phyloP scores from a whole-genome alignment of 2,113 vertebrate genomes.

The Gadus chalcogrammus region DNA sequence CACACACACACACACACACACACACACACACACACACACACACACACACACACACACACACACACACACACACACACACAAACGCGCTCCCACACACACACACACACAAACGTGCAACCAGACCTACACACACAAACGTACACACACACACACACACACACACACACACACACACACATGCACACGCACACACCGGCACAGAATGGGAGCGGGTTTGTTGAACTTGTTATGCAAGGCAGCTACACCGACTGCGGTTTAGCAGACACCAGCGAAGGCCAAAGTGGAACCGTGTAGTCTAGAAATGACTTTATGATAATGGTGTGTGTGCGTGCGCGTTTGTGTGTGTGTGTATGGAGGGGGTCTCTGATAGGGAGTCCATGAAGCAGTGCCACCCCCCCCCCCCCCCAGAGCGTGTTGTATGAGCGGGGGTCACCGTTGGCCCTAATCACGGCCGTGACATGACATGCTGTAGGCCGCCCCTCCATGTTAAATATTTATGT shows the following conservation, averaged over 20 bases:
- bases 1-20: conserved; percentile 2
- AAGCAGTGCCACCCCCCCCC: conserved; percentile 58
- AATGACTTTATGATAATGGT: conserved; percentile 71
- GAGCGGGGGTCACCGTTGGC: conserved; percentile 72
- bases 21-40: too few relatives aligned
- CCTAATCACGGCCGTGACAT: conserved; percentile 78
- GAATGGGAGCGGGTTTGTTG: conserved; percentile 9
- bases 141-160: conserved; percentile 10
- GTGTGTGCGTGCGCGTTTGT: conserved; percentile 6
- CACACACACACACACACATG: conserved; percentile 1
- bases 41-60: too few relatives aligned
- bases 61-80: too few relatives aligned
- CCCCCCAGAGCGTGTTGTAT: conserved; percentile 67
- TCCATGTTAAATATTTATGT: conserved; percentile 79
- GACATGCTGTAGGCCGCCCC: conserved; percentile 75
- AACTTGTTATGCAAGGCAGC: conserved; percentile 22
- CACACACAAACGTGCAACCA: too few relatives aligned
- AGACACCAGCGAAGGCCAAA: conserved; percentile 23
- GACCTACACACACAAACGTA: too few relatives aligned
- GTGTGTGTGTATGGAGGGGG: neutral
- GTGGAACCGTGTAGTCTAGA: conserved; percentile 55
- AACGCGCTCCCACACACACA: too few relatives aligned
- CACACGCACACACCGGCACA: conserved; percentile 8
- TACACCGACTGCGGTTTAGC: conserved; percentile 33
- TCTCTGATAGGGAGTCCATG: conserved; percentile 60